Evolutionary conservation across 1,140 invertebrate genomes (phyloP).

Genomic region (Ceratitis capitata): DNA sequence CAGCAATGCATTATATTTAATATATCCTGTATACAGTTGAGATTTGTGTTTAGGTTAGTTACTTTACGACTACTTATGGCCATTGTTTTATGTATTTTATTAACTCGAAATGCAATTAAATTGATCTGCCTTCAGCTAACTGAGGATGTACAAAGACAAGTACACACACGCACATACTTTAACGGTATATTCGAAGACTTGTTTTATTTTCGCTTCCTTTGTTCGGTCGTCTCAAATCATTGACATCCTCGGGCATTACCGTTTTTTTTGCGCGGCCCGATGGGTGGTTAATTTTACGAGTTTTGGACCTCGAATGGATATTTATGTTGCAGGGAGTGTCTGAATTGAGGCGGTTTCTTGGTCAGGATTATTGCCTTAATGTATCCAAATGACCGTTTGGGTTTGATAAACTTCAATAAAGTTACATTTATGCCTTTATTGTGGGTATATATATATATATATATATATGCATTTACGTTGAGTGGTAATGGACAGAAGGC

Average conservation of each 20-base stretch:
- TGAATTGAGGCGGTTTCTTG: neutral
- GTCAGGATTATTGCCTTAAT: neutral
- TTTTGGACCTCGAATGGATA: neutral
- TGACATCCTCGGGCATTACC: neutral
- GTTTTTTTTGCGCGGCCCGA: neutral
- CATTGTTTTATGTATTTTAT: neutral
- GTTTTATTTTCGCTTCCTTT: neutral
- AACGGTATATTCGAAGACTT: neutral
- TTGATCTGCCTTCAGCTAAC: neutral
- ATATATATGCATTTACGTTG: too few species aligned
- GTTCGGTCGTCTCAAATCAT: neutral
- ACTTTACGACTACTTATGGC: neutral
- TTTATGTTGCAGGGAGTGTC: neutral
- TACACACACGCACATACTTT: neutral
- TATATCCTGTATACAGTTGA: neutral
- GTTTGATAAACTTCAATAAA: neutral
- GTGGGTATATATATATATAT: too few species aligned
- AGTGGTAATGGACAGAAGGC: neutral
- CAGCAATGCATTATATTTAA: neutral
- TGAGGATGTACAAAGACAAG: too few species aligned
- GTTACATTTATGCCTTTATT: neutral
- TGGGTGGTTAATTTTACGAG: slow-evolving; percentile 26
- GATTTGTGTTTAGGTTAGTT: neutral
- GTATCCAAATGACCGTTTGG: neutral
- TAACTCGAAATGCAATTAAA: slow-evolving; percentile 15